Evolutionary conservation across 2,113 vertebrate species (phyloP).

Genomic region (Mungos mungo): DNA sequence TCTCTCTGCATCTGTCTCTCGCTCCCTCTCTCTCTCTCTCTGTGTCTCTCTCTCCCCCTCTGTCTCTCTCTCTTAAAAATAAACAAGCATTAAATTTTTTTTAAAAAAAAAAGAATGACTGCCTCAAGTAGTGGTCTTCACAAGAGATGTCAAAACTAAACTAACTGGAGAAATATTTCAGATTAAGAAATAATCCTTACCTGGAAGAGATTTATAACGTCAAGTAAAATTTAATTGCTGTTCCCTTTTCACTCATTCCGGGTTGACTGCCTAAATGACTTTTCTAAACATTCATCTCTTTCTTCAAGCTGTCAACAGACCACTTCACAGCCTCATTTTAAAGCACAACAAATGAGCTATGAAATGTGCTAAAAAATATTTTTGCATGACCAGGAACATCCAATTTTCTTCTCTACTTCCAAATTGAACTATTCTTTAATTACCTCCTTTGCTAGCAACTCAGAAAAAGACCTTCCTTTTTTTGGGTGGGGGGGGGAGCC

Average conservation of each 20-base stretch:
- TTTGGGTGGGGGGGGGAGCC: background rate
- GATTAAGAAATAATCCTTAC: constrained; percentile 30
- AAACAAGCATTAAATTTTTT: too few species aligned
- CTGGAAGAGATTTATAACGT: constrained; percentile 52
- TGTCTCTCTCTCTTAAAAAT: too few species aligned
- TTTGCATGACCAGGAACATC: background rate
- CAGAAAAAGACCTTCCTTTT: background rate
- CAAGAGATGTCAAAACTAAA: constrained; percentile 35
- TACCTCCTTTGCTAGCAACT: background rate
- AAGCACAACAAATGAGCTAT: background rate
- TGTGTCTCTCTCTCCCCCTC: too few species aligned
- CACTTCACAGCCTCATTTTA: background rate
- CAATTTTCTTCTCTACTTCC: background rate
- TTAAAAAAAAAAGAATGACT: background rate
- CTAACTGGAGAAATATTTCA: constrained; percentile 43
- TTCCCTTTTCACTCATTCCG: constrained; percentile 14
- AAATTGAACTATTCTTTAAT: background rate
- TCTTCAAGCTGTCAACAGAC: background rate
- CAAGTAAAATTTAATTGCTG: background rate
- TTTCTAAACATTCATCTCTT: constrained; percentile 49
- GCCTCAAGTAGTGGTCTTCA: background rate
- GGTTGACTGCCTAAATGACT: background rate
- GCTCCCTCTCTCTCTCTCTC: too few species aligned
- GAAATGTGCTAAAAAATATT: background rate
- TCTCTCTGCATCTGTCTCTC: too few species aligned